phyloP scores from a whole-genome alignment of 1,140 invertebrate genomes.

The Cotesia typhae region DNA sequence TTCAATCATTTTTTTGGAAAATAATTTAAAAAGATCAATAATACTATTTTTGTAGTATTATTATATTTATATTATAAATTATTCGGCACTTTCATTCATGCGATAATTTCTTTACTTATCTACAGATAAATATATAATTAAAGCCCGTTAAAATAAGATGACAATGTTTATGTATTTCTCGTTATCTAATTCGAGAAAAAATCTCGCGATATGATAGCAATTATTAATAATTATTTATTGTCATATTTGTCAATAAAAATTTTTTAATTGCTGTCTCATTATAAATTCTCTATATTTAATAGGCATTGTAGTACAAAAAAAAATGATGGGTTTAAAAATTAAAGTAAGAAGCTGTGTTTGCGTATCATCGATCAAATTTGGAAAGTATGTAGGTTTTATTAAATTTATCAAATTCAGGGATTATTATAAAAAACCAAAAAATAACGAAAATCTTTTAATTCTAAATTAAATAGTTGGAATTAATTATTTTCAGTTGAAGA shows the following conservation, averaged over 20 bases:
- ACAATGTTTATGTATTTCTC: too few species aligned
- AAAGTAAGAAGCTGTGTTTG: constrained; percentile 30
- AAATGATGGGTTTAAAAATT: constrained; percentile 40
- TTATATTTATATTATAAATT: neutral
- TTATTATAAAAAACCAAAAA: neutral
- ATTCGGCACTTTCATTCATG: neutral
- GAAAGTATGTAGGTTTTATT: constrained; percentile 32
- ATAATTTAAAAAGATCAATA: neutral
- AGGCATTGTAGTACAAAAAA: constrained; percentile 49
- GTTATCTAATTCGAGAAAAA: neutral
- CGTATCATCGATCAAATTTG: constrained; percentile 32
- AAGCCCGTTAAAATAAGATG: neutral
- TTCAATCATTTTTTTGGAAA: constrained; percentile 1
- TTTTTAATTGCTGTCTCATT: constrained; percentile 9
- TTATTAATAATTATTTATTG: neutral
- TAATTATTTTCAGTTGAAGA: neutral
- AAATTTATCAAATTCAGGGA: neutral
- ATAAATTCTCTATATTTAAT: constrained; percentile 22
- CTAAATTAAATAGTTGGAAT: neutral
- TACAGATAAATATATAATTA: neutral
- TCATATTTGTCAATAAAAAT: constrained; percentile 2
- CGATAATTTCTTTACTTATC: neutral
- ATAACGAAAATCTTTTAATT: neutral
- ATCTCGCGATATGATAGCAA: constrained; percentile 8
- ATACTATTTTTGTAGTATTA: neutral